Evolutionary conservation across 2,797 vertebrate species (phyloP).

Genomic region (Vireo griseus): DNA sequence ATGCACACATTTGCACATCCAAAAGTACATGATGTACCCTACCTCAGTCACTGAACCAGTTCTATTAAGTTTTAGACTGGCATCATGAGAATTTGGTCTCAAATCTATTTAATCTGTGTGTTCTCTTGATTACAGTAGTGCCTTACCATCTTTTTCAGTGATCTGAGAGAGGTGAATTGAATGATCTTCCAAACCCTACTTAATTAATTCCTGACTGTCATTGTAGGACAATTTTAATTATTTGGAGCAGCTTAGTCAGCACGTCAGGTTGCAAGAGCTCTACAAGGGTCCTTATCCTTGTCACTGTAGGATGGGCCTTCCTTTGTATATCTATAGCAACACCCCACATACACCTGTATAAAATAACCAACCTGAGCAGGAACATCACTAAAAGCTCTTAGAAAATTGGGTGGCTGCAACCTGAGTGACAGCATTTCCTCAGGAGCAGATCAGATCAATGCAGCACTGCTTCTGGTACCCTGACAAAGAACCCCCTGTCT

Average conservation of each 20-base stretch:
- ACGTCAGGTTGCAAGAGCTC: not conserved
- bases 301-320: not conserved
- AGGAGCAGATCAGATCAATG: not conserved
- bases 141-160: not conserved
- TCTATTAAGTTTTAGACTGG: not conserved
- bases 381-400: not conserved
- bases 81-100: not conserved
- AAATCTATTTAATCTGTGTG: not conserved
- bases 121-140: not conserved
- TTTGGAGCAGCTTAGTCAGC: not conserved
- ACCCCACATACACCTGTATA: too few species aligned
- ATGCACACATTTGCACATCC: accelerated
- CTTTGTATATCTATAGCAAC: not conserved
- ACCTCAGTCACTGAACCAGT: not conserved
- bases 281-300: not conserved
- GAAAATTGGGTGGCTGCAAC: not conserved
- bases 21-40: not conserved
- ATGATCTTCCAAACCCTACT: not conserved
- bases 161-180: not conserved
- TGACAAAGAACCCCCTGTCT: not conserved
- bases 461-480: not conserved
- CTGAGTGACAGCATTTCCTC: not conserved
- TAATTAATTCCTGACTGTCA: not conserved
- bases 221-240: not conserved
- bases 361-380: not conserved